Conservation (phyloP, 1,140 invertebrate species). For the Lucilia cuprina region DNA sequence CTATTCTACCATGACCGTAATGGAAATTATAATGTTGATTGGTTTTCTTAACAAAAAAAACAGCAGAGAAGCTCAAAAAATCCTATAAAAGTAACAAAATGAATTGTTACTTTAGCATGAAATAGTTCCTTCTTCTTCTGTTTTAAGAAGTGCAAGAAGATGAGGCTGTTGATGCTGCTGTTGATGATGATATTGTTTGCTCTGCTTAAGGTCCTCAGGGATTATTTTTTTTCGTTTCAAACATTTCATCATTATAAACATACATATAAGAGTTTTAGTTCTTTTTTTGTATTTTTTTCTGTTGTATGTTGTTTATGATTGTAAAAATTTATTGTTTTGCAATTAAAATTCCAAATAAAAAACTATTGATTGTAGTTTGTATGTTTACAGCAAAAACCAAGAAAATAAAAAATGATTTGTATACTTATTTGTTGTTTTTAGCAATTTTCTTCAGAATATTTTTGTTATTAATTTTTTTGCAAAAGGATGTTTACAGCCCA, state of each 20-base stretch:
- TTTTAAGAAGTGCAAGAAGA: not conserved
- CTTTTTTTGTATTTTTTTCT: not conserved
- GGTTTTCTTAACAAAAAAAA: constrained; percentile 31
- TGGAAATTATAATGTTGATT: constrained; percentile 41
- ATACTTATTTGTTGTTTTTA: not conserved
- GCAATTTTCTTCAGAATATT: too few species aligned
- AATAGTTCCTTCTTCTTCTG: not conserved
- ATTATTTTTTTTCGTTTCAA: not conserved
- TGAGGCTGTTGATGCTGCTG: not conserved
- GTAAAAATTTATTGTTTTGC: constrained; percentile 3
- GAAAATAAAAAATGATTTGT: not conserved
- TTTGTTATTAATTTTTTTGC: too few species aligned
- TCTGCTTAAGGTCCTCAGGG: not conserved
- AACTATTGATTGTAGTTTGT: not conserved
- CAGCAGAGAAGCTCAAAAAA: not conserved
- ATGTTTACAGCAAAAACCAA: not conserved
- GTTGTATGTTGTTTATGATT: not conserved
- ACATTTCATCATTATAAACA: not conserved
- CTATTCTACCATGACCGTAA: constrained; percentile 36
- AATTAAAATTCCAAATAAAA: not conserved
- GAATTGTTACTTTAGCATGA: not conserved
- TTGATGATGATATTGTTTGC: not conserved
- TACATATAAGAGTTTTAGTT: not conserved
- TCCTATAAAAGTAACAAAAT: too few species aligned
- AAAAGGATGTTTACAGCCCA: too few species aligned